Percentiles rank a stretch among this genome's conserved stretches.
These are phyloP conservation scores for Acromyrmex heyeri DNA, from an alignment of 1,140 invertebrate genomes.

Conservation along the genomic window DNA sequence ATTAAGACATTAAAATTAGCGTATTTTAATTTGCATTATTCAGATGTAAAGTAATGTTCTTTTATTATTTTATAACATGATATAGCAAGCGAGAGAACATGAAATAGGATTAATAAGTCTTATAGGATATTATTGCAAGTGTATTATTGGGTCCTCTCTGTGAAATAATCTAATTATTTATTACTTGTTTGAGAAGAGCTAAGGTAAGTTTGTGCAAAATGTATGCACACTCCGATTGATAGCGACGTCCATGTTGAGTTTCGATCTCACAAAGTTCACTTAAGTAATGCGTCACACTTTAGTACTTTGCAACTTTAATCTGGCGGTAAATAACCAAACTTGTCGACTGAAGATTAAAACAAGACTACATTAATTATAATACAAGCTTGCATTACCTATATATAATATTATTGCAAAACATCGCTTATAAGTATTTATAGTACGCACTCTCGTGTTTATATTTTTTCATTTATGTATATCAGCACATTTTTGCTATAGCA, in stretches of 20 bases:
- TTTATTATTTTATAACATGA: background rate
- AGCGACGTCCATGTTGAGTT: slow-evolving; percentile 47
- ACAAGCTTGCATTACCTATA: background rate
- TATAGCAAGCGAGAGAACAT: background rate
- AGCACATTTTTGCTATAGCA: background rate
- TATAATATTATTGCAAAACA: slow-evolving; percentile 21
- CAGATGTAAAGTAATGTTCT: background rate
- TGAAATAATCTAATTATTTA: slow-evolving; percentile 55
- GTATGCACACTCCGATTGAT: slow-evolving; percentile 47
- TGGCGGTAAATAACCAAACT: slow-evolving; percentile 48
- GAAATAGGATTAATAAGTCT: slow-evolving; percentile 44
- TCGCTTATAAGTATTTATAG: background rate
- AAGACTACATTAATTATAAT: slow-evolving; percentile 27
- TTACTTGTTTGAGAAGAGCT: slow-evolving; percentile 39
- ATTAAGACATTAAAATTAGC: background rate
- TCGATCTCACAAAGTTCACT: slow-evolving; percentile 37
- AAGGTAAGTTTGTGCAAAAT: slow-evolving; percentile 34
- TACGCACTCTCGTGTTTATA: background rate
- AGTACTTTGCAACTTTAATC: slow-evolving; percentile 52
- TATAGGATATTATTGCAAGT: slow-evolving; percentile 26
- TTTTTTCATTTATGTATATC: background rate
- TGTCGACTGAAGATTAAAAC: slow-evolving; percentile 35
- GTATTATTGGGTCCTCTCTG: slow-evolving; percentile 21
- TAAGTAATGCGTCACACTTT: slow-evolving; percentile 39
- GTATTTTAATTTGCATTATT: background rate